Evolutionary conservation across 2,113 vertebrate species (phyloP).

Genomic region (Rhagologus leucostigma): DNA sequence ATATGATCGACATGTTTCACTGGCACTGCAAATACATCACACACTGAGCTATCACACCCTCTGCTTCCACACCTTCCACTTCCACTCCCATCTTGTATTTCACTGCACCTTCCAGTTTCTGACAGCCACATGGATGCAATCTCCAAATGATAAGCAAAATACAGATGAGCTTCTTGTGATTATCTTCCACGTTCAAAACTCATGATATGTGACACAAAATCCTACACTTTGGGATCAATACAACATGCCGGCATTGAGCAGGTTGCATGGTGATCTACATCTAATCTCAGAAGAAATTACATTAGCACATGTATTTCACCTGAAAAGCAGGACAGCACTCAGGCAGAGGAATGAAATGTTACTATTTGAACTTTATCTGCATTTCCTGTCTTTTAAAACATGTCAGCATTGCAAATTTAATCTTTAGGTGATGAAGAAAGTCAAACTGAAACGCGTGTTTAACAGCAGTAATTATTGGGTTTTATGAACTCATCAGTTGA

Average conservation of each 20-base stretch:
- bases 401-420: background rate
- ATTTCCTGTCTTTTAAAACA: background rate
- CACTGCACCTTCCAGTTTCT: background rate
- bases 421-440: background rate
- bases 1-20: background rate
- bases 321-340: background rate
- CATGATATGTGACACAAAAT: background rate
- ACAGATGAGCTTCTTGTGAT: background rate
- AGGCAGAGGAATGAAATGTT: background rate
- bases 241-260: background rate
- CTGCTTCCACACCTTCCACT: background rate
- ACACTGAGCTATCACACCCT: background rate
- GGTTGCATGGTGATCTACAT: background rate
- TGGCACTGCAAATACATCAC: background rate
- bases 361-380: background rate
- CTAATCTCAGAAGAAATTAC: background rate
- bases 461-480: background rate
- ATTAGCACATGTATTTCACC: background rate
- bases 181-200: background rate
- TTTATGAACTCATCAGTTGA: background rate
- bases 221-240: background rate
- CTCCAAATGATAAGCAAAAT: background rate
- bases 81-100: background rate
- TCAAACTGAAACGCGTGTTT: background rate
- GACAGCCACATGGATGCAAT: background rate